phyloP scores from a whole-genome alignment of 2,113 vertebrate genomes.

The Pelvicachromis taeniatus region DNA sequence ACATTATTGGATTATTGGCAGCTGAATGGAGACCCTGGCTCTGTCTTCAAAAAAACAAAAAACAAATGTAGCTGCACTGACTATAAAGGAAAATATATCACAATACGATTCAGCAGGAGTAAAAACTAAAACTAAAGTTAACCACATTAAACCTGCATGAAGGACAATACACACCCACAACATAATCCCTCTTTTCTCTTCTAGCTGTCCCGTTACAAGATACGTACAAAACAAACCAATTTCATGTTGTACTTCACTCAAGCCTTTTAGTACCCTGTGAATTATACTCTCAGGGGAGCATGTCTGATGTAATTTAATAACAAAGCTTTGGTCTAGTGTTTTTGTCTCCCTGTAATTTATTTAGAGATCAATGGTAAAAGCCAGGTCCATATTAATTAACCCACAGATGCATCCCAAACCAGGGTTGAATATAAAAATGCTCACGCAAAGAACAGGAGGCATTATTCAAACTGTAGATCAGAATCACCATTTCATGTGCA shows the following conservation, averaged over 20 bases:
- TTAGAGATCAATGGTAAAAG: constrained; percentile 68
- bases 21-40: neutral
- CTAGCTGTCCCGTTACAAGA: constrained; percentile 12
- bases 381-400: constrained; percentile 70
- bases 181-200: constrained; percentile 21
- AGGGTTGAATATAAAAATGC: neutral
- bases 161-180: constrained; percentile 4
- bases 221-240: constrained; percentile 60
- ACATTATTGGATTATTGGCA: neutral
- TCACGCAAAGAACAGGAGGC: neutral
- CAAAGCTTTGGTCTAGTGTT: constrained; percentile 54
- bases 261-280: constrained; percentile 55
- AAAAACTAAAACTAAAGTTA: constrained; percentile 6
- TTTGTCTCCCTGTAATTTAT: constrained; percentile 76
- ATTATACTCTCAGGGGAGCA: constrained; percentile 51
- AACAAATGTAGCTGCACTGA: neutral
- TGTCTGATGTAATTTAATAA: constrained; percentile 64
- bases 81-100: neutral
- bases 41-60: neutral
- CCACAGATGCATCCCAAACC: constrained; percentile 10
- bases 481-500: neutral
- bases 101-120: neutral
- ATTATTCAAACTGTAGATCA: neutral
- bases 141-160: constrained; percentile 40
- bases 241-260: constrained; percentile 27